phyloP scores from a whole-genome alignment of 2,797 vertebrate species.

The Urosaurus nigricauda region DNA sequence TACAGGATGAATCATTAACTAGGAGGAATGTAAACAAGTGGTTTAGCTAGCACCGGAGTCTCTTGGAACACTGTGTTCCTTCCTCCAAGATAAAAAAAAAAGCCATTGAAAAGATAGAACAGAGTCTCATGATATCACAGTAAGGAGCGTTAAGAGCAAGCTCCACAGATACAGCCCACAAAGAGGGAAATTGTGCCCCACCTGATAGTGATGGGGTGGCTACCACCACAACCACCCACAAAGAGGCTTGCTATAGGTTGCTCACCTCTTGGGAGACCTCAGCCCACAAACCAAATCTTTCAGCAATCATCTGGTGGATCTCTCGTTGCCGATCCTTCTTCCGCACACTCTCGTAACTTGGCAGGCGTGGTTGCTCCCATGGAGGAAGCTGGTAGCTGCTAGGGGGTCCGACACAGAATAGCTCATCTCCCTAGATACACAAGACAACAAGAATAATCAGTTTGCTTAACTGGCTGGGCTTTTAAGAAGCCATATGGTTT shows the following conservation, averaged over 20 bases:
- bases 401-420: conserved; percentile 83
- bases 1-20: conserved; percentile 66
- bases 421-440: conserved; percentile 75
- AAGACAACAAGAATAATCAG: conserved; percentile 1
- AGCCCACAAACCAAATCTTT: conserved; percentile 83
- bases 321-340: conserved; percentile 88
- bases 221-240: background rate
- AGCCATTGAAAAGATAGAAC: conserved; percentile 32
- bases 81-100: conserved; percentile 54
- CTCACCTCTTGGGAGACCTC: conserved; percentile 65
- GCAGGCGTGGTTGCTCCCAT: conserved; percentile 81
- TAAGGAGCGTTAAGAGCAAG: conserved; percentile 9
- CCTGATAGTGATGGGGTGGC: background rate
- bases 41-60: conserved; percentile 26
- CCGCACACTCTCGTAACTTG: conserved; percentile 85
- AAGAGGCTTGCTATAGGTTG: background rate
- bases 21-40: conserved; percentile 38
- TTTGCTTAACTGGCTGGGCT: background rate
- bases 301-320: conserved; percentile 87
- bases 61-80: conserved; percentile 48
- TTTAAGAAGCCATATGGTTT: background rate
- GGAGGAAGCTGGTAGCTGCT: conserved; percentile 79
- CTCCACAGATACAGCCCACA: accelerated
- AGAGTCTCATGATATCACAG: conserved; percentile 37
- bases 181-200: background rate